phyloP scores from a whole-genome alignment of 1,140 invertebrate species.

The Phymastichus coffea region DNA sequence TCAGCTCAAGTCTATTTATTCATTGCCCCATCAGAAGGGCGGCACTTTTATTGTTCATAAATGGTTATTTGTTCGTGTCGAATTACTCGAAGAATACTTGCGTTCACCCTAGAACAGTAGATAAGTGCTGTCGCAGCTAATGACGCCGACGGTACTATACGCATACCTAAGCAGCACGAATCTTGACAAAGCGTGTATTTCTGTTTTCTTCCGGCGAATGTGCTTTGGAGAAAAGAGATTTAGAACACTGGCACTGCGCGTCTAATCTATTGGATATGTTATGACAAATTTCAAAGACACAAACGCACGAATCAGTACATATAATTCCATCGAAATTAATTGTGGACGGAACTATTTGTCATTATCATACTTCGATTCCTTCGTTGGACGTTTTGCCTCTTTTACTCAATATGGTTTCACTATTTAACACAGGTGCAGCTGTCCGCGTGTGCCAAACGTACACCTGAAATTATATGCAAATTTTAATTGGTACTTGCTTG shows the following conservation, averaged over 20 bases:
- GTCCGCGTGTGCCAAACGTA: slow-evolving; percentile 98
- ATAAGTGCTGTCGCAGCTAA: no score
- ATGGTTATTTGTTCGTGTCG: not conserved
- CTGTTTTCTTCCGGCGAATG: slow-evolving; percentile 13
- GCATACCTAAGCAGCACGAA: slow-evolving; percentile 5
- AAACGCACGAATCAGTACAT: not conserved
- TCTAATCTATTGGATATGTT: slow-evolving; percentile 18
- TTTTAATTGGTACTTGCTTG: no score
- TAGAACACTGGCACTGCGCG: slow-evolving; percentile 26
- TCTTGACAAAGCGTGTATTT: slow-evolving; percentile 11
- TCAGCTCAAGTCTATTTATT: slow-evolving; percentile 4
- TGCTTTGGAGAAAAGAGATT: slow-evolving; percentile 25
- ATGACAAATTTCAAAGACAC: slow-evolving; percentile 23
- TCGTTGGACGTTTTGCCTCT: slow-evolving; percentile 63
- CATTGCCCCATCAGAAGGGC: not conserved
- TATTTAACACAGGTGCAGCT: slow-evolving; percentile 74
- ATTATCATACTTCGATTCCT: slow-evolving; percentile 74
- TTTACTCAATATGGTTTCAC: slow-evolving; percentile 62
- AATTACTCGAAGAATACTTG: no score
- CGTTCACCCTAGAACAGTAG: no score
- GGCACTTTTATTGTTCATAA: slow-evolving; percentile 21
- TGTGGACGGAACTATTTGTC: slow-evolving; percentile 16
- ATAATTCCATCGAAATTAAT: slow-evolving; percentile 11
- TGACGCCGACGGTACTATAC: no score
- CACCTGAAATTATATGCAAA: slow-evolving; percentile 62